A percentile compares a stretch with the other conserved stretches of the same genome.
phyloP scores from a whole-genome alignment of 2,888 invertebrate genomes.

The Ormyrus nitidulus region DNA sequence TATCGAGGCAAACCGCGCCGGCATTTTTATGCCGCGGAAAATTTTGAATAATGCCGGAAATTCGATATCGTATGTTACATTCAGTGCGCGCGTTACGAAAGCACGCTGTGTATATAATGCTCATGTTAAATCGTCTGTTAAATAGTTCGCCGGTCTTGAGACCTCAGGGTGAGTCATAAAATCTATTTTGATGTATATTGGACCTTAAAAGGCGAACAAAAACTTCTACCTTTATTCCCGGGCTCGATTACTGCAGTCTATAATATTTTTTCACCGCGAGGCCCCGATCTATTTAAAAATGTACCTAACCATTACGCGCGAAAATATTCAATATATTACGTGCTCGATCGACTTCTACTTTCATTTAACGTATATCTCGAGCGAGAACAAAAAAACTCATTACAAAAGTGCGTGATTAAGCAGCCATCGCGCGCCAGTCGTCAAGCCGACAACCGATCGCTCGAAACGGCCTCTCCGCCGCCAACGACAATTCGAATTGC shows the following conservation, averaged over 20 bases:
- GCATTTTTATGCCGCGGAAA: too few relatives aligned
- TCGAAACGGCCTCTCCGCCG: conserved; percentile 24
- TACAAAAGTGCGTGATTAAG: too few relatives aligned
- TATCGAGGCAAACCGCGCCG: too few relatives aligned
- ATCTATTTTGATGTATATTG: conserved; percentile 16
- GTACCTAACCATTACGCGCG: background rate
- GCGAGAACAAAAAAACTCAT: too few relatives aligned
- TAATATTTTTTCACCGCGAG: too few relatives aligned
- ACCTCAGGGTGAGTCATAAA: conserved; percentile 26
- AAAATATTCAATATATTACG: conserved; percentile 11
- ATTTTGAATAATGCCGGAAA: too few relatives aligned
- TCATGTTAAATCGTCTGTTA: conserved; percentile 38
- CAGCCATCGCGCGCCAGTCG: too few relatives aligned
- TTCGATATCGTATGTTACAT: background rate
- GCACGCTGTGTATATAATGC: background rate
- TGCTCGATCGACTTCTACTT: background rate
- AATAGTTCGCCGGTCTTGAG: conserved; percentile 20
- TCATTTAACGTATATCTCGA: too few relatives aligned
- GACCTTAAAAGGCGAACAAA: conserved; percentile 21
- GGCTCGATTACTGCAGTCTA: too few relatives aligned
- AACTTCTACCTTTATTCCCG: background rate
- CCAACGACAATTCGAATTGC: conserved; percentile 56
- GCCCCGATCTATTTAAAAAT: too few relatives aligned
- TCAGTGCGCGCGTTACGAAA: conserved; percentile 23
- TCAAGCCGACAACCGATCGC: conserved; percentile 54